phyloP scores from a whole-genome alignment of 2,888 invertebrate species.

The Ophioninae sp. region DNA sequence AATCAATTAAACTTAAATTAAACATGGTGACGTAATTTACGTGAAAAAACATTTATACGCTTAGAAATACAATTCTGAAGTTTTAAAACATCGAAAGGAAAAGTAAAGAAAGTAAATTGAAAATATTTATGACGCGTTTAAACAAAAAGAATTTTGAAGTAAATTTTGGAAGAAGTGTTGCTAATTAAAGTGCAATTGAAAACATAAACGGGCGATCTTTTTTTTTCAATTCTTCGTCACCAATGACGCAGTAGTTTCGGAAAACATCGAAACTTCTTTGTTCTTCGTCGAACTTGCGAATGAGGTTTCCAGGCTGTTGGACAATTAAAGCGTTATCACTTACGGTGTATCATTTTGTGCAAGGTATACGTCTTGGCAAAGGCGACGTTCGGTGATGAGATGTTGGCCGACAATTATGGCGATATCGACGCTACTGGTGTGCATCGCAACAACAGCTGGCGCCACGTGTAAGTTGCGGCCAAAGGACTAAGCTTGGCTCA shows the following conservation, averaged over 20 bases:
- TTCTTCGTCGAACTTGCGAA: background rate
- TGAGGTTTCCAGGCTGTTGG: background rate
- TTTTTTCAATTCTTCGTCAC: too few relatives aligned
- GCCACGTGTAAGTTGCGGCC: slow-evolving; percentile 13
- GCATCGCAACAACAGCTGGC: slow-evolving; percentile 29
- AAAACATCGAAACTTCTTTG: background rate
- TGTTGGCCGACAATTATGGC: slow-evolving; percentile 37
- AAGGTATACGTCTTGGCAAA: slow-evolving; percentile 39
- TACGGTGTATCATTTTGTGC: background rate
- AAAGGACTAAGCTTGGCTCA: background rate
- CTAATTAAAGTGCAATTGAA: background rate
- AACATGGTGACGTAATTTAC: too few relatives aligned
- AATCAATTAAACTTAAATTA: background rate
- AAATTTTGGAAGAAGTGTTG: background rate
- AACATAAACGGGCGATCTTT: background rate
- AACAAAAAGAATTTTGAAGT: too few relatives aligned
- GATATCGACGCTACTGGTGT: slow-evolving; percentile 28
- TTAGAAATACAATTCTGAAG: too few relatives aligned
- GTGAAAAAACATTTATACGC: too few relatives aligned
- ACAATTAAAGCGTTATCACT: background rate
- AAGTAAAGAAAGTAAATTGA: too few relatives aligned
- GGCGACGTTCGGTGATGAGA: slow-evolving; percentile 29
- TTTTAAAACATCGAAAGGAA: too few relatives aligned
- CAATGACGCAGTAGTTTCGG: background rate
- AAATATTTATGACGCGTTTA: too few relatives aligned